Evolutionary conservation across 1,140 invertebrate genomes (phyloP).

Genomic region (Limonius californicus): DNA sequence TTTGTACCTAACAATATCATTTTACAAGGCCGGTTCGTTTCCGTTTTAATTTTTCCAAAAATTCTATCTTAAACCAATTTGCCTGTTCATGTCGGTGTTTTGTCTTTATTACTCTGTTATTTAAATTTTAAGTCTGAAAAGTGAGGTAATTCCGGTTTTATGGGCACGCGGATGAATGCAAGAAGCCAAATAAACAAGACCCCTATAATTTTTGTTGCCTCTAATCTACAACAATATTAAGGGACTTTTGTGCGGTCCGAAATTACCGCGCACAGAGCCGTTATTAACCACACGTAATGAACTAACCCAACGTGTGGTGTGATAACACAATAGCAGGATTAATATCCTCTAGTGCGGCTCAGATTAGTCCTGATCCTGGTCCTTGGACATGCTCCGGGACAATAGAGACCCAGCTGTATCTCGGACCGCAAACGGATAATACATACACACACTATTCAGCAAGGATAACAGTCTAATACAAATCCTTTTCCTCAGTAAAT

Average conservation of each 20-base stretch:
- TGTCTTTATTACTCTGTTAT: too few relatives aligned
- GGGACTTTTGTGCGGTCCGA: not conserved
- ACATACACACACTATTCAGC: not conserved
- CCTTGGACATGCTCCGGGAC: not conserved
- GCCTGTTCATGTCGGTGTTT: too few relatives aligned
- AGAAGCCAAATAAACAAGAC: too few relatives aligned
- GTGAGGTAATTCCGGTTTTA: too few relatives aligned
- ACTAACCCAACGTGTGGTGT: constrained; percentile 1
- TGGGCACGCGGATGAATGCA: too few relatives aligned
- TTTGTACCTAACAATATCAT: too few relatives aligned
- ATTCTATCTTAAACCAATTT: too few relatives aligned
- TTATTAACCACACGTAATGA: constrained; percentile 1
- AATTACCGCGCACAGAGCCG: not conserved
- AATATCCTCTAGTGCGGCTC: not conserved
- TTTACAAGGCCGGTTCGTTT: too few relatives aligned
- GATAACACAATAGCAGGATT: constrained; percentile 1
- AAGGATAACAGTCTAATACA: not conserved
- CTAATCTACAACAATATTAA: not conserved
- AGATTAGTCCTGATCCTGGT: constrained; percentile 1
- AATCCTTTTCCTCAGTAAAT: not conserved
- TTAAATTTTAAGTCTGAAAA: too few relatives aligned
- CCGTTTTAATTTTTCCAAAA: too few relatives aligned
- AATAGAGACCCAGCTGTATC: not conserved
- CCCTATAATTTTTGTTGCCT: not conserved
- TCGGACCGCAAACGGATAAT: not conserved